phyloP scores from a whole-genome alignment of 1,140 invertebrate species.

The Drosophila prosaltans region DNA sequence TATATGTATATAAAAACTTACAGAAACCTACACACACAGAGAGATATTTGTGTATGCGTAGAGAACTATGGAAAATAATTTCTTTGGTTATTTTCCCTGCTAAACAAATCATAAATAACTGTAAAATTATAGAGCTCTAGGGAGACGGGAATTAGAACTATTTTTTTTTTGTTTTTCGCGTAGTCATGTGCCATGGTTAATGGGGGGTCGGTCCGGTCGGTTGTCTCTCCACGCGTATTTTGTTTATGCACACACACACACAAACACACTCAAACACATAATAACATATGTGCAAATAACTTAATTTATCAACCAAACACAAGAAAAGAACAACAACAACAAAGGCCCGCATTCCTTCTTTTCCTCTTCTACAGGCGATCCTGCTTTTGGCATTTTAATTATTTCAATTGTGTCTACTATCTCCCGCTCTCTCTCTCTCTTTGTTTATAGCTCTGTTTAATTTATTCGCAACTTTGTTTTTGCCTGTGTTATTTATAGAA shows the following conservation, averaged over 20 bases:
- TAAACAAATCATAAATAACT: constrained; percentile 74
- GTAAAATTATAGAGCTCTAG: constrained; percentile 49
- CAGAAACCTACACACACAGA: constrained; percentile 17
- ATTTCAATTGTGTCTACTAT: constrained; percentile 68
- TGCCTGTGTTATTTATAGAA: constrained; percentile 56
- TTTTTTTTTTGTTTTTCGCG: constrained; percentile 16
- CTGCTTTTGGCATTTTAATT: constrained; percentile 74
- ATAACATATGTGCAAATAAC: constrained; percentile 42
- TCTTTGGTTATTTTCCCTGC: constrained; percentile 21
- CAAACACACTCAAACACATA: not conserved
- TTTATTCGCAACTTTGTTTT: constrained; percentile 64
- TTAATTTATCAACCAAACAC: constrained; percentile 66
- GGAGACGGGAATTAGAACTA: constrained; percentile 13
- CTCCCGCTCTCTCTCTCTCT: constrained; percentile 48
- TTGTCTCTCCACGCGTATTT: constrained; percentile 48
- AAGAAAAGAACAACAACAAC: constrained; percentile 37
- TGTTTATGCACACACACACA: not conserved
- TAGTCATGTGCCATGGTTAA: constrained; percentile 44
- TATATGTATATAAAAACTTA: constrained; percentile 26
- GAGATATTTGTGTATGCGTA: constrained; percentile 36
- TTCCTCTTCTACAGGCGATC: constrained; percentile 20
- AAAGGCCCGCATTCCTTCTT: constrained; percentile 60
- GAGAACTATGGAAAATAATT: constrained; percentile 44
- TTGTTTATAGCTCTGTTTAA: constrained; percentile 35
- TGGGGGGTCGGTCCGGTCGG: constrained; percentile 12